Conservation (phyloP, 2,797 vertebrate species). For the Melanogrammus aeglefinus region DNA sequence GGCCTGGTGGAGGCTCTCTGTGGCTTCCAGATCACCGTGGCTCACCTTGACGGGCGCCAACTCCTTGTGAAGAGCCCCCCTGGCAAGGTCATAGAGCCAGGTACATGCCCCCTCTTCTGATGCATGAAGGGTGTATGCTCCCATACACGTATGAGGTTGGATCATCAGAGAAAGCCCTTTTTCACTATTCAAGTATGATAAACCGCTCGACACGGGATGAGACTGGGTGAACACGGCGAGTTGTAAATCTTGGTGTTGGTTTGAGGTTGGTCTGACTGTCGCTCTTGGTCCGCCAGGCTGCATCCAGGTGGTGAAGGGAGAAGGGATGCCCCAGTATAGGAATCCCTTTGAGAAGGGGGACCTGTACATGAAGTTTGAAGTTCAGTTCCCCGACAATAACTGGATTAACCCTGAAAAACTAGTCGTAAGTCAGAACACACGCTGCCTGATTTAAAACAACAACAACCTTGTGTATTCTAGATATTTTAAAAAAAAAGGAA, state of each 20-base stretch:
- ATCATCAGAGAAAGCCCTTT: no score
- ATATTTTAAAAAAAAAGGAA: background rate
- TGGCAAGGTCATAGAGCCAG: slow-evolving; percentile 98
- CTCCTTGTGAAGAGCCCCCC: slow-evolving; percentile 95
- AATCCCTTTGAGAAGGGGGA: slow-evolving; percentile 99
- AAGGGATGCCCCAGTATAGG: slow-evolving; percentile 98
- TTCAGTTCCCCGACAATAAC: slow-evolving; percentile 97
- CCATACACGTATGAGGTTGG: no score
- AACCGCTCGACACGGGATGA: background rate
- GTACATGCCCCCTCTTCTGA: slow-evolving; percentile 60
- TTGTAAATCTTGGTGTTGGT: background rate
- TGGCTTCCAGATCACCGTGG: slow-evolving; percentile 94
- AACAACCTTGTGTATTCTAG: background rate
- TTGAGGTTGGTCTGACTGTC: background rate
- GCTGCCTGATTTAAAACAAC: background rate
- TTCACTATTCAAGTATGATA: no score
- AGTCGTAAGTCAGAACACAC: slow-evolving; percentile 74
- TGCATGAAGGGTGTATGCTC: no score
- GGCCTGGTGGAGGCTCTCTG: slow-evolving; percentile 96
- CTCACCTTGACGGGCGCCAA: slow-evolving; percentile 93
- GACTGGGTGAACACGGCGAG: background rate
- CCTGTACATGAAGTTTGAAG: slow-evolving; percentile 96
- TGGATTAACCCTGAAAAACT: slow-evolving; percentile 97
- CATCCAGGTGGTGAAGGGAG: slow-evolving; percentile 88
- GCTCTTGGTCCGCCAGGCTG: slow-evolving; percentile 70